Conservation (phyloP, 2,888 invertebrate genomes). For the Drosophila borealis region DNA sequence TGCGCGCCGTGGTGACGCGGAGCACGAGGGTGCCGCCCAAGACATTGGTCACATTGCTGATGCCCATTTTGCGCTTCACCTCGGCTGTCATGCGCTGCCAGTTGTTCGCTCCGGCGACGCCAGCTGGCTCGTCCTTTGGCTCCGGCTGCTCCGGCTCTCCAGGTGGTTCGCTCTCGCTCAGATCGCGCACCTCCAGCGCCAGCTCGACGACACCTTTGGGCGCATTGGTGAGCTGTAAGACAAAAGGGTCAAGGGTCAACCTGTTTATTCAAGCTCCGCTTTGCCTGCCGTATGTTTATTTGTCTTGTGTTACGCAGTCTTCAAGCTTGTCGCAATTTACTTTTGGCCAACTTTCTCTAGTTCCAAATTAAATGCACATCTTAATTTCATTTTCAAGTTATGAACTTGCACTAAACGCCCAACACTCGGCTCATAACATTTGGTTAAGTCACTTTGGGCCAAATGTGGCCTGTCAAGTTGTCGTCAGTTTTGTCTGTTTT, state of each 20-base stretch:
- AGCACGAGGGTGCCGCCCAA: conserved; percentile 65
- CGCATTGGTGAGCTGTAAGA: conserved; percentile 75
- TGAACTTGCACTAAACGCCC: conserved; percentile 31
- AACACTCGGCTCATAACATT: conserved; percentile 28
- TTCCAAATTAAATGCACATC: conserved; percentile 36
- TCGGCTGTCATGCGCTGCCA: conserved; percentile 82
- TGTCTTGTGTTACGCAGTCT: conserved; percentile 31
- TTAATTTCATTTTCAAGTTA: conserved; percentile 41
- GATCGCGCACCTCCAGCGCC: conserved; percentile 82
- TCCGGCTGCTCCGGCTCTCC: conserved; percentile 4
- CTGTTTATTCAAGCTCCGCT: conserved; percentile 13
- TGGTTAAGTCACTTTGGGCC: conserved; percentile 50
- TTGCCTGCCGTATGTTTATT: conserved; percentile 20
- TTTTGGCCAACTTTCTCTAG: conserved; percentile 49
- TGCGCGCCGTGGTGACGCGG: conserved; percentile 82
- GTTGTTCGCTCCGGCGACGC: conserved; percentile 40
- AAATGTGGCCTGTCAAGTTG: conserved; percentile 23
- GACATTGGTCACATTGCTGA: conserved; percentile 60
- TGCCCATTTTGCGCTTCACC: conserved; percentile 82
- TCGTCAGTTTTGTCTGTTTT: conserved; percentile 32
- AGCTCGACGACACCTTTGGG: conserved; percentile 84
- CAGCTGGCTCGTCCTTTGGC: conserved; percentile 3
- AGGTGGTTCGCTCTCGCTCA: conserved; percentile 48
- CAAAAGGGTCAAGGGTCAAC: conserved; percentile 32
- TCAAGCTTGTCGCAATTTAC: conserved; percentile 43